Base-by-base conservation (phyloP, 2,888 invertebrate genomes). In the Hofmannophila pseudospretella region DNA sequence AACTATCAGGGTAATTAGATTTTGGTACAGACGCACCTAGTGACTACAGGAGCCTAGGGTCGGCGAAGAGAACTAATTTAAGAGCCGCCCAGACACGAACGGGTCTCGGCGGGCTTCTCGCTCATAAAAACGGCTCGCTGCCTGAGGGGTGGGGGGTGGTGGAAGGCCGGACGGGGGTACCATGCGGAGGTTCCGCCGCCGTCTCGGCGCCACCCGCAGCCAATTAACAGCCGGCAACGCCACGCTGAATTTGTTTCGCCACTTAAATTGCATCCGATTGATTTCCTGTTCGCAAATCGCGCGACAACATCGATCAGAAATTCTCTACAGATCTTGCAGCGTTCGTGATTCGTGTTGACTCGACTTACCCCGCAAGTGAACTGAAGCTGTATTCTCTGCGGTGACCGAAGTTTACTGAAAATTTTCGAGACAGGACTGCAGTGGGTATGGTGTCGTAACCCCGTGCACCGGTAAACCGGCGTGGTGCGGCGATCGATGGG, bases 161-260 rank as follows among this genome's bases (percentile, higher is more conserved):
- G 64, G 67, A 75, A 58, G 62, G n/a, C n/a, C n/a, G n/a, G 62
- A 74, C 66, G 77, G 72, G 71, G 79, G 75, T 60, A 68, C 79
- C 82, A 81, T 85, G 86, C 86, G 79, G 86, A 75, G 85, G 85
- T 82, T 76, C 82, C 75, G 70, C 82, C 81, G 81, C 80, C 81
- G 84, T 85, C 85, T 85, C 84, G 85, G 85, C 86, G 85, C 85
- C 84, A 75, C 85, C 85, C 84, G 85, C 84, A 85, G 81, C 82
- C 85, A 85, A 85, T 85, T 85, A 85, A 81, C 84, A 74, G 77
- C 67, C 74, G 67, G 80, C 80, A 81, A 75, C 67, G 67, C 77
- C 74, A 80, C 70, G 74, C 65, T 76, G 75, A 82, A 77, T 82
- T 85, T 80, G 75, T 82, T 84, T 80, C 82, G 59, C 72, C 72